Evolutionary conservation across 2,888 invertebrate genomes (phyloP), one percentile per base, ranked within the genome.

Genomic region (Eumerus sabulonum): DNA sequence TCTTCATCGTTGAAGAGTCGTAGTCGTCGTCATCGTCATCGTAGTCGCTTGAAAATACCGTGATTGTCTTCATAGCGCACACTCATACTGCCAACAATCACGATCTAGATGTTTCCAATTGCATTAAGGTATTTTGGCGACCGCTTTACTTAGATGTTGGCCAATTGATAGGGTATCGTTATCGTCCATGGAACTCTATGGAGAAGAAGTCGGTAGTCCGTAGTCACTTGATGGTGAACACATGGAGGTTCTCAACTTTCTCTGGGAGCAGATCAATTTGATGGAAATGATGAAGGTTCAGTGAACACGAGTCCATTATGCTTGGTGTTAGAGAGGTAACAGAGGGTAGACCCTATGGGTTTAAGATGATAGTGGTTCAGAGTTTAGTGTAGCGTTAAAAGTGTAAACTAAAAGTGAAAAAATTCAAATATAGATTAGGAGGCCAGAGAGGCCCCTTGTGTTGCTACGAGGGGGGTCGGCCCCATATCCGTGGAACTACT

Each of bases 111-210:
- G 79, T 66, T 74, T 74, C 79, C 74, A 64, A 79, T 70, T 79
- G 74, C 73, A 64, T 35, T 17, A 12, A 53, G 70, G 73, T 77
- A 72, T 77, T 77, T 77, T 77, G 77, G 79, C 79, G 79, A 79
- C 74, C 79, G 74, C 73, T 79, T 79, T 74, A 74, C 53, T 74
- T 79, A 79, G 79, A 79, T 79, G 79, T 79, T 79, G 74, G 79
- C 74, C 79, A 79, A 71, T 79, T 74, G 79, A 79, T 79, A 79
- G 68, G 74, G 68, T 70, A 70, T 68, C 72, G 77, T 53, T 77
- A 77, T 77, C 76, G 76, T 77, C 51, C 60, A 62, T 66, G 62
- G 42, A 60, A 51, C 45, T 45, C 56, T 13, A 47, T 42, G 62
- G 57, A 66, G 27, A 7, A 4, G n/a, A 27, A 2, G 7, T 27